phyloP scores from a whole-genome alignment of 2,888 invertebrate genomes.

The Drosophila emarginata region DNA sequence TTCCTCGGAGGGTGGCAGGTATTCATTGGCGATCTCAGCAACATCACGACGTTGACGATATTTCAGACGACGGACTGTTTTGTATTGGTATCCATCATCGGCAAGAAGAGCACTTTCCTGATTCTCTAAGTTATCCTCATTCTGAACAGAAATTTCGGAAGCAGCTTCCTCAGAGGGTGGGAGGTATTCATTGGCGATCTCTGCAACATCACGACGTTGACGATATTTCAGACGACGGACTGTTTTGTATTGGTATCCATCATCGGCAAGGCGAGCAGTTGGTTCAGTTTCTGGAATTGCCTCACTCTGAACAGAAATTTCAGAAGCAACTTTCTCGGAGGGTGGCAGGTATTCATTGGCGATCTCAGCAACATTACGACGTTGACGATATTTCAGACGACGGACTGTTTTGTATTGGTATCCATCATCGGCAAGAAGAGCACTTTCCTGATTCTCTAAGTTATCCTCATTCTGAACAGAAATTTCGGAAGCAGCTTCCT shows the following conservation, averaged over 20 bases:
- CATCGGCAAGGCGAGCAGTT: constrained; percentile 43
- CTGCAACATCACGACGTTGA: constrained; percentile 63
- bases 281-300: constrained; percentile 34
- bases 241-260: constrained; percentile 68
- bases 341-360: constrained; percentile 53
- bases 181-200: constrained; percentile 56
- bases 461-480: constrained; percentile 6
- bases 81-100: constrained; percentile 66
- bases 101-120: constrained; percentile 57
- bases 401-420: constrained; percentile 65
- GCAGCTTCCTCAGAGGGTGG: constrained; percentile 52
- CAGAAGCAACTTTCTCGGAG: constrained; percentile 39
- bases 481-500: constrained; percentile 13
- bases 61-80: constrained; percentile 67
- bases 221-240: constrained; percentile 60
- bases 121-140: constrained; percentile 6
- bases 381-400: constrained; percentile 58
- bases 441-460: constrained; percentile 43
- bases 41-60: constrained; percentile 71
- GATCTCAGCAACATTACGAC: constrained; percentile 62
- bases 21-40: constrained; percentile 58
- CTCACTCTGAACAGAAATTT: constrained; percentile 13
- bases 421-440: constrained; percentile 50
- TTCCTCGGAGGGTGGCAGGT: constrained; percentile 54
- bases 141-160: constrained; percentile 28